Conservation (phyloP, 2,797 vertebrate species). For the Staurois parvus region DNA sequence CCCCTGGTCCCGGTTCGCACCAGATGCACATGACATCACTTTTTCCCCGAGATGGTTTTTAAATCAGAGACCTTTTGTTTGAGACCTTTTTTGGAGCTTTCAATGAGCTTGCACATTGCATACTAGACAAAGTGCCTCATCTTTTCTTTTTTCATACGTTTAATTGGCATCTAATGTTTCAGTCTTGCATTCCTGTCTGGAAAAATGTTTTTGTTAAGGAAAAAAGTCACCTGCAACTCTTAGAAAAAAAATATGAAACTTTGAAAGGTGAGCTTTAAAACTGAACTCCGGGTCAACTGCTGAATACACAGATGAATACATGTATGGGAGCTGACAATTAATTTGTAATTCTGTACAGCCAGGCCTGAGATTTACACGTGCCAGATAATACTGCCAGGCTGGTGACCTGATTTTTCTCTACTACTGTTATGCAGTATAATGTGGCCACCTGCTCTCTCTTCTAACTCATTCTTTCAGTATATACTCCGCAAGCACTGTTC, state of each 20-base stretch:
- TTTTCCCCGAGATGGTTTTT: conserved; percentile 68
- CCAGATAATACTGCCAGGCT: too few relatives aligned
- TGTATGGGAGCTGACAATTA: too few relatives aligned
- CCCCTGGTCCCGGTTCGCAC: conserved; percentile 60
- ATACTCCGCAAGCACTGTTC: too few relatives aligned
- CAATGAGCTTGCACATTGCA: conserved; percentile 54
- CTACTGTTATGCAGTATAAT: too few relatives aligned
- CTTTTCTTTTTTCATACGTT: conserved; percentile 63
- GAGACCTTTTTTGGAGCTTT: conserved; percentile 19
- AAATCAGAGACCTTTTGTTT: conserved; percentile 67
- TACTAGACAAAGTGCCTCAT: conserved; percentile 65
- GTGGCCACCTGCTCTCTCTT: too few relatives aligned
- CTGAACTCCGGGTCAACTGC: too few relatives aligned
- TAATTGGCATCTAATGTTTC: conserved; percentile 73
- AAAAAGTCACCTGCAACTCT: conserved; percentile 17
- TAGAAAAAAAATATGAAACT: not conserved
- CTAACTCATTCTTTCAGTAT: too few relatives aligned
- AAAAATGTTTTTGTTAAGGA: conserved; percentile 61
- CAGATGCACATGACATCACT: conserved; percentile 71
- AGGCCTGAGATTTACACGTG: too few relatives aligned
- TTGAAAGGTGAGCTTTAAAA: not conserved
- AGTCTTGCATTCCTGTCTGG: conserved; percentile 66
- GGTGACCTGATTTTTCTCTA: too few relatives aligned
- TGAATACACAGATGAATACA: too few relatives aligned
- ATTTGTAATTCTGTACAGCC: too few relatives aligned